Conservation (phyloP, 2,888 invertebrate genomes). For the Ariolimax columbianus region DNA sequence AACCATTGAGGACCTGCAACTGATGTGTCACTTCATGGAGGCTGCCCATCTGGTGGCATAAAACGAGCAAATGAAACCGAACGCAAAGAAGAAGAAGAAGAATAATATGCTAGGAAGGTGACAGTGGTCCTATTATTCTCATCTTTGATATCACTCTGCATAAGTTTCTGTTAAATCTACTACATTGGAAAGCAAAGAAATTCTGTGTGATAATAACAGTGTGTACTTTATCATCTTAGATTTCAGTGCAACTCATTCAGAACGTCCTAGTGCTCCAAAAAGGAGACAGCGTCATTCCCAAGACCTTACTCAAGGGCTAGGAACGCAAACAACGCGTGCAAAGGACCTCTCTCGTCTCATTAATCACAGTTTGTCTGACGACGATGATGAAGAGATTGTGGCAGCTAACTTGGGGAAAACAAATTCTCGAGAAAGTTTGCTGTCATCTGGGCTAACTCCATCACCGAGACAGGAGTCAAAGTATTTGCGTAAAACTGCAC, state of each 20-base stretch:
- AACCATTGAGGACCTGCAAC: too few species aligned
- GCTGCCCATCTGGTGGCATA: not conserved
- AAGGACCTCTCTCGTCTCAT: slow-evolving; percentile 42
- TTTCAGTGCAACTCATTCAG: slow-evolving; percentile 35
- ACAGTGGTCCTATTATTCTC: too few species aligned
- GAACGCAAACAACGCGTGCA: slow-evolving; percentile 48
- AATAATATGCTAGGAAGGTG: not conserved
- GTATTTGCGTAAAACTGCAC: slow-evolving; percentile 37
- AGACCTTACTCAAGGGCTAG: slow-evolving; percentile 36
- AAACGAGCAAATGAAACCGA: not conserved
- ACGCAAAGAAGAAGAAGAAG: not conserved
- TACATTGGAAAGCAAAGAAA: not conserved
- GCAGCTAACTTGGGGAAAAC: slow-evolving; percentile 28
- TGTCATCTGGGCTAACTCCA: slow-evolving; percentile 35
- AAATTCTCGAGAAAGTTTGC: slow-evolving; percentile 19
- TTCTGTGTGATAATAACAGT: not conserved
- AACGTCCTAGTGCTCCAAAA: slow-evolving; percentile 63
- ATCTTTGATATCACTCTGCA: too few species aligned
- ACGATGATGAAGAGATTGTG: slow-evolving; percentile 59
- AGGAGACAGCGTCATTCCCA: slow-evolving; percentile 54
- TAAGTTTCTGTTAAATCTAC: not conserved
- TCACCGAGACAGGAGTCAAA: slow-evolving; percentile 41
- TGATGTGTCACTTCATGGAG: not conserved
- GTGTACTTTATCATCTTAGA: slow-evolving; percentile 7
- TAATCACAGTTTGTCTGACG: slow-evolving; percentile 56